These are phyloP conservation scores for Colinus virginianus DNA, from an alignment of 2,113 vertebrate genomes.

Conservation along the genomic window DNA sequence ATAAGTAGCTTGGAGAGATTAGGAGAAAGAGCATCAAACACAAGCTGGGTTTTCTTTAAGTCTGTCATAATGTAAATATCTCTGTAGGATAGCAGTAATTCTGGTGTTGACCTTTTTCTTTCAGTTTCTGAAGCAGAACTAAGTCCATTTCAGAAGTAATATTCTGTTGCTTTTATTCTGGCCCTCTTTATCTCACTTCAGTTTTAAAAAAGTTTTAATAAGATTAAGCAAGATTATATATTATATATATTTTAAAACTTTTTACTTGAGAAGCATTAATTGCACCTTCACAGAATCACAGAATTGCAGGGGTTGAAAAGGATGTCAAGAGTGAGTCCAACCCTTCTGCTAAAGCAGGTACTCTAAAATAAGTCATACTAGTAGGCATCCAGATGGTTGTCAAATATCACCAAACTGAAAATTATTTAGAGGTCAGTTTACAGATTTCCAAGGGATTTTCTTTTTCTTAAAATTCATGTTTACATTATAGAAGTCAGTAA, in stretches of 20 bases:
- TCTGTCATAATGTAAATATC: not conserved
- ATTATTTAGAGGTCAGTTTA: not conserved
- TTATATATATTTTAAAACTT: not conserved
- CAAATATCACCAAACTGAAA: not conserved
- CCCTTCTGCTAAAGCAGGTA: too few species aligned
- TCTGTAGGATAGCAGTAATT: not conserved
- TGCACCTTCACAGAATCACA: not conserved
- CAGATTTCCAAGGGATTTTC: not conserved
- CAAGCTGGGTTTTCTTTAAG: not conserved
- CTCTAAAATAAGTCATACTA: too few species aligned
- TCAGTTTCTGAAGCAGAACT: not conserved
- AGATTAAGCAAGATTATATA: not conserved
- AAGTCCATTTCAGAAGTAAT: conserved; percentile 8
- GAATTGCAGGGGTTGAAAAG: too few species aligned
- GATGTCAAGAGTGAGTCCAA: too few species aligned
- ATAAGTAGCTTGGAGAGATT: not conserved
- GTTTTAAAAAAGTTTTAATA: not conserved
- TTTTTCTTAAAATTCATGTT: not conserved
- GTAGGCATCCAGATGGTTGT: too few species aligned
- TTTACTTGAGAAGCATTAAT: not conserved
- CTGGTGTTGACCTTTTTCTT: not conserved
- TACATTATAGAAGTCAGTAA: not conserved
- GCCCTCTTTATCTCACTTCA: not conserved
- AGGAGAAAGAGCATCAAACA: not conserved
- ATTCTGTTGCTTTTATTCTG: not conserved